Evolutionary conservation across 2,888 invertebrate species (phyloP), one percentile per base, ranked within the genome.

Genomic region (Endotricha flammealis): DNA sequence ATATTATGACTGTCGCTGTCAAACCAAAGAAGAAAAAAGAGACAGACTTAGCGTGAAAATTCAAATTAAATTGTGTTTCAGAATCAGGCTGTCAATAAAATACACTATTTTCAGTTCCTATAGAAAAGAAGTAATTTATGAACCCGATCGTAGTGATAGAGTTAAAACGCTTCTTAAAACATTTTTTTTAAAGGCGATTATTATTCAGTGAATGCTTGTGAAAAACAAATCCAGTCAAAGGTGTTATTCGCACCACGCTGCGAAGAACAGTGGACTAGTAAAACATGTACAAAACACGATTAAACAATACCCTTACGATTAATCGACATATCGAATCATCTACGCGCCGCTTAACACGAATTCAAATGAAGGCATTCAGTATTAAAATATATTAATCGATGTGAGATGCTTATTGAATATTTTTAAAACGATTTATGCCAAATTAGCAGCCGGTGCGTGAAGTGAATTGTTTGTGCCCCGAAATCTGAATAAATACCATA

Each of bases 401-500:
- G 70, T 73, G 73, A 73, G 76, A 64, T 66, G 68, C 73, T 80
- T 77, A 81, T 83, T 83, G 71, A 82, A 81, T 82, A 80, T 82
- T 78, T 81, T 71, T 75, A 78, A 68, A 62, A 68, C 77, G 72
- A 83, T 79, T 82, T 82, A 83, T 80, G 68, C 74, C 80, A 83
- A 86, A 85, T 86, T 85, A 83, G 80, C 74, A 71, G 74, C 56
- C 69, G 66, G 67, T 79, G 81, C 78, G 80, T 82, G 82, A 83
- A 86, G 83, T 82, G 83, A 85, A 86, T 86, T 86, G 85, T 85
- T 83, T 74, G 85, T 75, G 71, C 68, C 69, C n/a, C 69, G 68
- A 81, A 81, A 78, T 78, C 67, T 80, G 78, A 78, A 82, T 83
- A 83, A 83, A 83, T 73, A 83, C 78, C 78, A 83, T 70, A 83